phyloP scores from a whole-genome alignment of 2,797 vertebrate genomes.

The Novumbra hubbsi region DNA sequence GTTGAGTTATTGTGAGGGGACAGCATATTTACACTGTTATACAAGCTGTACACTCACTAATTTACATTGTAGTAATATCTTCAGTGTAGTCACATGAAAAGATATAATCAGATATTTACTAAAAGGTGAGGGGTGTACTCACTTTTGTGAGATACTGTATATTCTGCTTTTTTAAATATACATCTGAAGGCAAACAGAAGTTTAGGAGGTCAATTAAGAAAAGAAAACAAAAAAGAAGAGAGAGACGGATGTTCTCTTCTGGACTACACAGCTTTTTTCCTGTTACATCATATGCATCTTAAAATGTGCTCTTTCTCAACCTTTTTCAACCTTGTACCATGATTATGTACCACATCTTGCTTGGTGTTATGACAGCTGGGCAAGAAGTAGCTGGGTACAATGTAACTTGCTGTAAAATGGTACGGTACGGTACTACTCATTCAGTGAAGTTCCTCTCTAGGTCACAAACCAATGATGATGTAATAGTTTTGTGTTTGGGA shows the following conservation, averaged over 20 bases:
- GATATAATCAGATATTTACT: too few species aligned
- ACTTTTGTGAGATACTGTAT: background rate
- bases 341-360: constrained; percentile 27
- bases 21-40: too few species aligned
- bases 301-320: constrained; percentile 21
- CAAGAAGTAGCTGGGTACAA: constrained; percentile 42
- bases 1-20: too few species aligned
- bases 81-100: too few species aligned
- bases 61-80: too few species aligned
- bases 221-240: background rate
- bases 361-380: constrained; percentile 69
- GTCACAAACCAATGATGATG: constrained; percentile 24
- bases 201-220: background rate
- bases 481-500: constrained; percentile 18
- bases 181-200: background rate
- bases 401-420: too few species aligned
- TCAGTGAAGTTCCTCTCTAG: constrained; percentile 22
- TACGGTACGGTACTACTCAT: too few species aligned
- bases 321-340: constrained; percentile 5
- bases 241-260: background rate
- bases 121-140: too few species aligned
- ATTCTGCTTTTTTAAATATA: background rate
- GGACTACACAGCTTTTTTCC: background rate
- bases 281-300: background rate
- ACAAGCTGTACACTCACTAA: too few species aligned